Evolutionary conservation across 1,140 invertebrate species (phyloP), one percentile per base, ranked within the genome.

Genomic region (Sycophaga agraensis): DNA sequence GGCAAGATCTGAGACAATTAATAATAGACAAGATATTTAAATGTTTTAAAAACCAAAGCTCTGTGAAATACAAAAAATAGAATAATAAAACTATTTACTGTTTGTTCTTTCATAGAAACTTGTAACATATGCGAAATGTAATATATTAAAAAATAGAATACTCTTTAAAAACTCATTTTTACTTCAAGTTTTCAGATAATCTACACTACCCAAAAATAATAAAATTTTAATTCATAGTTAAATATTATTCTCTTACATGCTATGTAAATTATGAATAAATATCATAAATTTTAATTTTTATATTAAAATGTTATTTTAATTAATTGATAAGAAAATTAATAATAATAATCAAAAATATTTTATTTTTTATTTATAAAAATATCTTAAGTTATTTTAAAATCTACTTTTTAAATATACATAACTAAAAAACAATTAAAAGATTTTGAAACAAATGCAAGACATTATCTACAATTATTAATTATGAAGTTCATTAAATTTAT

Each of bases 61-160:
- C 49, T 54, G 19, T 53, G 19, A 60, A 53, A 53, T 46, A 39
- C 19, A 48, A 35, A 40, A 9, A 51, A 46, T 35, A 43, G 14
- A 26, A 21, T 55, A 37, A 17, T 39, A 61, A 62, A 42, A 22
- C 49, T 51, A 58, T 39, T 31, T 19, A 24, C 24, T 46, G 12
- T 62, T 43, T 58, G 34, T 51, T 65, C 50, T 65, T 60, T 58
- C 26, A 60, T 65, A 62, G 63, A 42, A 48, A 46, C 50, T 57
- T 65, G 64, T 65, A 65, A 62, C 35, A 65, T 65, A 65, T 28
- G 28, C 34, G 55, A 65, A 56, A 37, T 65, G 59, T 65, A 55
- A 28, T n/a, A 65, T 51, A 63, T 56, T 63, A 57, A 57, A 63
- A 40, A 55, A 49, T 19, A 28, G n/a, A 46, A 22, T 58, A 58